Conservation (phyloP, 2,888 invertebrate genomes). For the Drosophila monieri region DNA sequence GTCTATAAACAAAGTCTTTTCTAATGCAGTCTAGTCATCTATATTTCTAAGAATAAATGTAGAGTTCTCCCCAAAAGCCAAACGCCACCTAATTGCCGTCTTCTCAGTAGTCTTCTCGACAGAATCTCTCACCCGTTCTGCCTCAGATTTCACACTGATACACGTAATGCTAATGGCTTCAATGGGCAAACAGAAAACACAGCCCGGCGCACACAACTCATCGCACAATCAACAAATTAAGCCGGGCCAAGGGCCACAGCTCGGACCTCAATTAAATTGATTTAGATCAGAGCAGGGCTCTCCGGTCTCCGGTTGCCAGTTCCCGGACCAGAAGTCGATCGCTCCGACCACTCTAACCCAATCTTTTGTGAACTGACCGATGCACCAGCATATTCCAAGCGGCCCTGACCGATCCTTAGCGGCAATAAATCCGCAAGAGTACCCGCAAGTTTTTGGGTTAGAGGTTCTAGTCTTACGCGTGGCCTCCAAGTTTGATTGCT, state of each 20-base stretch:
- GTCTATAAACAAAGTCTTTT: too few species aligned
- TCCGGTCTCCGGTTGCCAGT: not conserved
- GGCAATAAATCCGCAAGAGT: constrained; percentile 73
- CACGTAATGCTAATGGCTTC: constrained; percentile 16
- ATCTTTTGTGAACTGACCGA: constrained; percentile 37
- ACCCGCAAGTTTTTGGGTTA: constrained; percentile 57
- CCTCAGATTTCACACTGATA: constrained; percentile 53
- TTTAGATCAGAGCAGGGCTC: constrained; percentile 63
- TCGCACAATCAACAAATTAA: constrained; percentile 62
- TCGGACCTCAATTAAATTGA: constrained; percentile 77
- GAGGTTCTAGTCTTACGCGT: constrained; percentile 45
- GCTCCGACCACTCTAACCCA: constrained; percentile 3
- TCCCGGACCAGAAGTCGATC: constrained; percentile 5
- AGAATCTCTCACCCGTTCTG: constrained; percentile 20
- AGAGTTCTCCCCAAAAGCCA: too few species aligned
- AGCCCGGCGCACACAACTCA: constrained; percentile 29
- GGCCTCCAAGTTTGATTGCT: constrained; percentile 64
- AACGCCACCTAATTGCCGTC: too few species aligned
- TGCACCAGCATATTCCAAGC: constrained; percentile 47
- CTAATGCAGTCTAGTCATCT: too few species aligned
- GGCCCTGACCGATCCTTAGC: constrained; percentile 55
- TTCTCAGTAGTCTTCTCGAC: not conserved
- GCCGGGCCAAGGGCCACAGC: constrained; percentile 58
- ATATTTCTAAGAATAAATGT: too few species aligned
- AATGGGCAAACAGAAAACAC: constrained; percentile 11